Base-by-base conservation (phyloP, 1,140 invertebrate genomes). In the Neuroterus valhalla region DNA sequence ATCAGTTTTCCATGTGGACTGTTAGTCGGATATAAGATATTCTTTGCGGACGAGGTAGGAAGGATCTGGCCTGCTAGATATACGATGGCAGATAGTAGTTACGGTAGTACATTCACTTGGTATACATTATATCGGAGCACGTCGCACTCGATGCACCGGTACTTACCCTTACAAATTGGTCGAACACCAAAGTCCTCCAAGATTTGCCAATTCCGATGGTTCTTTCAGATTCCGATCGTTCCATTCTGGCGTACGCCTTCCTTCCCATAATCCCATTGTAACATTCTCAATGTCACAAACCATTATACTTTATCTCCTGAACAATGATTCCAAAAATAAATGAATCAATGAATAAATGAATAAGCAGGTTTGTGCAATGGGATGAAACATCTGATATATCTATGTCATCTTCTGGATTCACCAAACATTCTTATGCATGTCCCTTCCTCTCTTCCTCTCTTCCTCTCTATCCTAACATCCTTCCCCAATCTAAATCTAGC, bases 61-160 rank as follows among this genome's bases (percentile, higher is more conserved):
- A 75, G 73, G 78, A 71, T 78, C 70, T 68, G 14, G n/a, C 76
- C 74, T 80, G 70, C 19, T 78, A 78, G 76, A 80, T 80, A 79
- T 77, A 68, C 70, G 73, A 73, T 70, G 50, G 15, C 44, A 48
- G 78, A 80, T 80, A 78, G 68, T 44, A 68, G 15, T 46, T 52
- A 52, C 50, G 50, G 50, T 52, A 52, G 50, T 52, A 19, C 19
- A 52, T 52, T 52, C 50, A 52, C 19, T 52, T 21, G 11, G 50
- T 52, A 52, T 52, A 17, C 50, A 52, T 52, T 52, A 52, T 23
- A 52, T 52, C 23, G 50, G 17, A 52, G 50, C 50, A 52, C 50
- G 50, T 52, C 50, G 50, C 23, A 52, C 50, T 52, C 50, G 17
- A 52, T 52, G 50, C 50, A 52, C 50, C 50, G 50, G 69, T 70